Percentiles rank a stretch among this genome's conserved stretches.
These are phyloP conservation scores for Petaurus breviceps DNA, from an alignment of 2,113 vertebrate species.

Conservation along the genomic window DNA sequence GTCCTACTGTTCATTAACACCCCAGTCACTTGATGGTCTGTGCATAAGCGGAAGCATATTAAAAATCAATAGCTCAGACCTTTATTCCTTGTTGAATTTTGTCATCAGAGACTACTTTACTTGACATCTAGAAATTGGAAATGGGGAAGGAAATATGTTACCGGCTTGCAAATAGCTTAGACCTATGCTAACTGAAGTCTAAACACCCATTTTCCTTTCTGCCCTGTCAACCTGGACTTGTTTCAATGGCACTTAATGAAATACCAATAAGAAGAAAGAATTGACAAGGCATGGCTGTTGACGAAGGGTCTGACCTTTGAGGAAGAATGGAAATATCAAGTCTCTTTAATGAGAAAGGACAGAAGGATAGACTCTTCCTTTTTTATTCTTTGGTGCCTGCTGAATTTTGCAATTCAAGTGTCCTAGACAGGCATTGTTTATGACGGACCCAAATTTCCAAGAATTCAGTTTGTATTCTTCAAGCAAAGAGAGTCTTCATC, in stretches of 20 bases:
- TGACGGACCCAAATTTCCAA: slow-evolving; percentile 40
- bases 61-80: slow-evolving; percentile 78
- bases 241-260: slow-evolving; percentile 37
- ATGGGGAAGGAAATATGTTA: background rate
- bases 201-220: slow-evolving; percentile 46
- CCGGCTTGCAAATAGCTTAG: slow-evolving; percentile 46
- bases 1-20: slow-evolving; percentile 76
- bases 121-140: slow-evolving; percentile 48
- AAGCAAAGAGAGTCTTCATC: background rate
- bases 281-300: slow-evolving; percentile 34
- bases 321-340: slow-evolving; percentile 48
- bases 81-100: slow-evolving; percentile 66
- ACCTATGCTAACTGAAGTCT: background rate
- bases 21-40: slow-evolving; percentile 57
- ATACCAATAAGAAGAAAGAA: slow-evolving; percentile 55
- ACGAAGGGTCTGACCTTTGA: slow-evolving; percentile 56
- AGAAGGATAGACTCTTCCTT: slow-evolving; percentile 10
- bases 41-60: slow-evolving; percentile 70
- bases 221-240: slow-evolving; percentile 27
- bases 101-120: slow-evolving; percentile 50
- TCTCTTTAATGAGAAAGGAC: slow-evolving; percentile 45
- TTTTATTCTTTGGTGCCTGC: slow-evolving; percentile 4
- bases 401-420: slow-evolving; percentile 5
- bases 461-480: slow-evolving; percentile 1
- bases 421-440: slow-evolving; percentile 26